Base-by-base conservation (phyloP, 2,797 vertebrate species). In the Calcarius lapponicus region DNA sequence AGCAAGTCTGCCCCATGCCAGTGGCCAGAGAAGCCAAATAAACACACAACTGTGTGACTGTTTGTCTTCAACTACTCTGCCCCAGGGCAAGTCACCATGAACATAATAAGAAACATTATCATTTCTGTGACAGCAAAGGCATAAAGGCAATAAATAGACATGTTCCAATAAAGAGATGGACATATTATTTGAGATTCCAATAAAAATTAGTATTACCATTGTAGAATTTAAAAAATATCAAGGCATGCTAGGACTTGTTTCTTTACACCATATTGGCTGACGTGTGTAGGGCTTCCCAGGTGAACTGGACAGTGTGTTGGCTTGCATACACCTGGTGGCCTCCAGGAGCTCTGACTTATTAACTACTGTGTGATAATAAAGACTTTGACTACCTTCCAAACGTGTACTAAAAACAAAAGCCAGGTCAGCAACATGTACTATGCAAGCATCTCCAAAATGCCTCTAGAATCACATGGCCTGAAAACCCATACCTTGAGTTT, bases 11-110 rank as follows among this genome's bases (percentile, higher is more conserved):
- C 11, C 61, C 51, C 17, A 14, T 48, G 50, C 31, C 53, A 88
- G 45, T 26, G 50, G 50, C 38, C 87, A 72, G 10, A 95, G 45
- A 89, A 89, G 53, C 11, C 92, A 92, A 95, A 93, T 32, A 86
- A 92, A 67, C 48, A 81, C 62, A 66, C 4, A 91, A 65, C 11
- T 73, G 48, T 26, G 57, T 22, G 67, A 73, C 42, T 38, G 25
- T 32, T 40, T 72, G 56, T 64, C 70, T 86, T 80, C 72, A 80
- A 38, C 29, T 2, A 1, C 38, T 75, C 31, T 51, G 58, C 17
- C n/a, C 38, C 16, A 31, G n/a, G 26, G 21, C n/a, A 53, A 78
- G 45, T 22, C 64, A 80, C 34, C 13, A 50, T 2, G 12, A 87
- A 75, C 16, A 22, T 29, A 43, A 10, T 26, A 47, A 45, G 36